These are phyloP conservation scores for Parauchenoglanis punctatus DNA, from an alignment of 2,797 vertebrate genomes.

Conservation along the genomic window DNA sequence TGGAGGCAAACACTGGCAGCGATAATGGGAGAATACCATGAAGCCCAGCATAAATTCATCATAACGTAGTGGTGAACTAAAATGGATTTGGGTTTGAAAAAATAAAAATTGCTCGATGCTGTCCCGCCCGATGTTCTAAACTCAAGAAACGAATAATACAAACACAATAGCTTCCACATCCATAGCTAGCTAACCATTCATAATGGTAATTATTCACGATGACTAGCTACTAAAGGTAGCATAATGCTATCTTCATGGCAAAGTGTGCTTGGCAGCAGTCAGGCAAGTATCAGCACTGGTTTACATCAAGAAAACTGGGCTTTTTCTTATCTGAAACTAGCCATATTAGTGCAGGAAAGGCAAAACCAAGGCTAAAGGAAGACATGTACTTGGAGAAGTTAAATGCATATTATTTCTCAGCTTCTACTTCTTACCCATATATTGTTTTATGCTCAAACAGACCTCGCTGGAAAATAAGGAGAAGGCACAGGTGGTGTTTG, in stretches of 20 bases:
- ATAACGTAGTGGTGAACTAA: not conserved
- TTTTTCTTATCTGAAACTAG: not conserved
- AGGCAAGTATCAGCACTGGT: not conserved
- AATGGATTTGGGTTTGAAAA: not conserved
- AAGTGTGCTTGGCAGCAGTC: not conserved
- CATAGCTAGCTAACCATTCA: not conserved
- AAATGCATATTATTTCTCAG: not conserved
- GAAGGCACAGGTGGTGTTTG: conserved; percentile 6
- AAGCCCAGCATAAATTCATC: not conserved
- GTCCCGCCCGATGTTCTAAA: not conserved
- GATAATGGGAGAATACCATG: not conserved
- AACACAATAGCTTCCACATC: not conserved
- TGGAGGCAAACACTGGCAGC: not conserved
- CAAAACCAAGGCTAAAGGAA: conserved; percentile 1
- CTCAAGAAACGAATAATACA: not conserved
- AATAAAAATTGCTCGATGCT: not conserved
- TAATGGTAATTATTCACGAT: not conserved
- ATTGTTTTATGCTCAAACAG: not conserved
- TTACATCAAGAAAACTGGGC: not conserved
- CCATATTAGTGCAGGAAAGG: not conserved
- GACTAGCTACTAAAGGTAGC: not conserved
- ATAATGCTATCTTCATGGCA: not conserved
- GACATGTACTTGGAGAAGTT: not conserved
- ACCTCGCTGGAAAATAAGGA: not conserved
- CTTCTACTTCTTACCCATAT: not conserved